These are phyloP conservation scores for Theristicus caerulescens DNA, from an alignment of 2,113 vertebrate species.

Conservation along the genomic window DNA sequence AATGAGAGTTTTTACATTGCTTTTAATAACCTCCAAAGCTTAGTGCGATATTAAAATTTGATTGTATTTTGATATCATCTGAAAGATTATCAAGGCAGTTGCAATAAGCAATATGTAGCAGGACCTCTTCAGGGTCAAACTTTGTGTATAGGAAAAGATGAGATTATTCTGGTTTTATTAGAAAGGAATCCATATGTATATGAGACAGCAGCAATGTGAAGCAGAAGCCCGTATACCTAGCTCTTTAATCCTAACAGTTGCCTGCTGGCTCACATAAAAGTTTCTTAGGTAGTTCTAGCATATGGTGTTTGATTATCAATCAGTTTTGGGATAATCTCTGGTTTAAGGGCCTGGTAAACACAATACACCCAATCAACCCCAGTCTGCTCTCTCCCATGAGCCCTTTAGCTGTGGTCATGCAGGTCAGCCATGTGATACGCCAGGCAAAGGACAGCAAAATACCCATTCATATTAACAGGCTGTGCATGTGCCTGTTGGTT, in stretches of 20 bases:
- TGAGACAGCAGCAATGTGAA: background rate
- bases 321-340: background rate
- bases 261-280: background rate
- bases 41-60: conserved; percentile 6
- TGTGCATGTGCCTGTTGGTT: accelerated
- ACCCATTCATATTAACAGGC: background rate
- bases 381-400: background rate
- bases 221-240: background rate
- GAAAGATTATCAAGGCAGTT: conserved; percentile 11
- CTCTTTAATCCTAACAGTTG: background rate
- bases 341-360: background rate
- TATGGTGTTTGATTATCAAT: background rate
- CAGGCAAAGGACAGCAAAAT: background rate
- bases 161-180: background rate
- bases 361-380: background rate
- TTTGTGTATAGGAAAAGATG: background rate
- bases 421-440: accelerated
- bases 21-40: conserved; percentile 15
- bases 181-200: background rate
- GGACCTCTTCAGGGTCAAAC: background rate
- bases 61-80: background rate
- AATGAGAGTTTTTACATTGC: background rate
- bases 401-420: accelerated
- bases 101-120: background rate
- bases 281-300: background rate